phyloP scores from a whole-genome alignment of 1,140 invertebrate genomes.

The Chymomyza costata region DNA sequence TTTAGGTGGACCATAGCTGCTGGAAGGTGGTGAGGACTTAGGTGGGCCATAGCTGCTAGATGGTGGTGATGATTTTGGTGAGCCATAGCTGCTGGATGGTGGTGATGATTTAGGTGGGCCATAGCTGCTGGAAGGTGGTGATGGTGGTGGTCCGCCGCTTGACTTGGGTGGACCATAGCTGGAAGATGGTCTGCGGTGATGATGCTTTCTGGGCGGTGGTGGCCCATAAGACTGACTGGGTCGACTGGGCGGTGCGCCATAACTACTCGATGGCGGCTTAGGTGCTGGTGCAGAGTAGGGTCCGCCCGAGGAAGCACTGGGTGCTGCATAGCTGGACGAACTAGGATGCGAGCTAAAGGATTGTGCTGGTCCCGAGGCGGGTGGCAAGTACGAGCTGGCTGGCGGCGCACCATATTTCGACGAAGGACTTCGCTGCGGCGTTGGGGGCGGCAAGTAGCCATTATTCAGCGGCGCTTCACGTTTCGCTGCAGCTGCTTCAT shows the following conservation, averaged over 20 bases:
- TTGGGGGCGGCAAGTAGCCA: conserved; percentile 42
- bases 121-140: conserved; percentile 59
- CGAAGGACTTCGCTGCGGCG: conserved; percentile 31
- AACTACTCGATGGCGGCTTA: conserved; percentile 74
- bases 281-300: conserved; percentile 71
- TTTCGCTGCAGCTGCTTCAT: conserved; percentile 39
- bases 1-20: conserved; percentile 57
- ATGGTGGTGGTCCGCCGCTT: conserved; percentile 74
- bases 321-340: conserved; percentile 76
- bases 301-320: conserved; percentile 45
- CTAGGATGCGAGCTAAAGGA: conserved; percentile 68
- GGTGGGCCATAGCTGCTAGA: conserved; percentile 75
- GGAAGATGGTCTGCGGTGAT: conserved; percentile 58
- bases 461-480: conserved; percentile 63
- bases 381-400: conserved; percentile 62
- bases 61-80: conserved; percentile 50
- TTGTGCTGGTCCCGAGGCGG: conserved; percentile 68
- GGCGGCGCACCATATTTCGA: conserved; percentile 57
- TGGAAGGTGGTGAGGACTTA: conserved; percentile 58
- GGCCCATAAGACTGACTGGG: conserved; percentile 75
- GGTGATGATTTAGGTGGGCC: conserved; percentile 46
- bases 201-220: conserved; percentile 42
- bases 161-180: conserved; percentile 49
- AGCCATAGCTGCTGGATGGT: conserved; percentile 52
- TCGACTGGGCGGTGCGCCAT: conserved; percentile 72